A percentile compares a stretch with the other conserved stretches of the same genome.
phyloP scores from a whole-genome alignment of 2,797 vertebrate genomes.

The Etheostoma nigrum region DNA sequence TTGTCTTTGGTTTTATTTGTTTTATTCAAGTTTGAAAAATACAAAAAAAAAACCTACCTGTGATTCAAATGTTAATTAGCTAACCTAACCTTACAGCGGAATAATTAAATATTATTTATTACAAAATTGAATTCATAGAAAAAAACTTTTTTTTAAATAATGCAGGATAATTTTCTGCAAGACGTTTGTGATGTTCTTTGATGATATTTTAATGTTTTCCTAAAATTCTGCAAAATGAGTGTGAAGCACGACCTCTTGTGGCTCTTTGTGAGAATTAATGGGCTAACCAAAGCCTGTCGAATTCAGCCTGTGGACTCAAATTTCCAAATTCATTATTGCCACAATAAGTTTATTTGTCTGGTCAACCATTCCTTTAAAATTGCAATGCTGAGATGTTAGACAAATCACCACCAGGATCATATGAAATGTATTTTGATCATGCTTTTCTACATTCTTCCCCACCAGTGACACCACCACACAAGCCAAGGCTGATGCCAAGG shows the following conservation, averaged over 20 bases:
- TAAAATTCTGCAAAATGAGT: neutral
- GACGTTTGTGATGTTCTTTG: neutral
- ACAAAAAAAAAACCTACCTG: neutral
- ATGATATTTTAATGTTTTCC: neutral
- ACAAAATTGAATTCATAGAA: neutral
- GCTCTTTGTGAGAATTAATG: conserved; percentile 5
- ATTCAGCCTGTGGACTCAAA: no score
- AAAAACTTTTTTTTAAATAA: neutral
- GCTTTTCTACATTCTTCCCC: neutral
- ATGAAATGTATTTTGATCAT: conserved; percentile 5
- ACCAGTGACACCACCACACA: conserved; percentile 90
- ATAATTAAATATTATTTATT: neutral
- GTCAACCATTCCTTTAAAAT: neutral
- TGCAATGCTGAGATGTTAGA: neutral
- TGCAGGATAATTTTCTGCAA: neutral
- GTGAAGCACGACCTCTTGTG: conserved; percentile 6
- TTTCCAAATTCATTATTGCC: neutral
- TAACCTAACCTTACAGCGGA: neutral
- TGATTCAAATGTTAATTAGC: no score
- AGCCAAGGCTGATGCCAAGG: conserved; percentile 89
- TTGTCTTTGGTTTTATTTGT: neutral
- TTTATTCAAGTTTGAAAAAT: neutral
- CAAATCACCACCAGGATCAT: neutral
- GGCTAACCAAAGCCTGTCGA: neutral
- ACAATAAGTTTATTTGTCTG: neutral